phyloP scores from a whole-genome alignment of 2,113 vertebrate species.

The Entosphenus tridentatus region DNA sequence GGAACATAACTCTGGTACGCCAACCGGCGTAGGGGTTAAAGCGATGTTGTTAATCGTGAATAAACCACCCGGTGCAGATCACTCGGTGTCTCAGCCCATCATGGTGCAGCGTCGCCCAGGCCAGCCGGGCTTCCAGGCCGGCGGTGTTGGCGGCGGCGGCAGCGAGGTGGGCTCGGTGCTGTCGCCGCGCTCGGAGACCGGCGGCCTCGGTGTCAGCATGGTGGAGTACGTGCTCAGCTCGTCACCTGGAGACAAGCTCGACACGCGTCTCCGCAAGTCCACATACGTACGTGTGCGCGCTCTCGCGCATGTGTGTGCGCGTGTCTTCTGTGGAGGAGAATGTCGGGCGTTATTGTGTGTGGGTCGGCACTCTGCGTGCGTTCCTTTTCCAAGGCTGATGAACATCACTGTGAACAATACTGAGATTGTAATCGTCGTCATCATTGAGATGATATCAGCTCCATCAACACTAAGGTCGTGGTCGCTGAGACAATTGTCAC shows the following conservation, averaged over 20 bases:
- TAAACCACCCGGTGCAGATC: constrained; percentile 29
- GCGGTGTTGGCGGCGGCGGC: constrained; percentile 78
- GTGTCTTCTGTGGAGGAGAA: neutral
- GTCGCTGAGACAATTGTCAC: too few species aligned
- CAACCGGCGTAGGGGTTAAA: too few species aligned
- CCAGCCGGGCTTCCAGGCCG: constrained; percentile 86
- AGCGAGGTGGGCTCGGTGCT: constrained; percentile 80
- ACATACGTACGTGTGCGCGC: constrained; percentile 37
- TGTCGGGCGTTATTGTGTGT: too few species aligned
- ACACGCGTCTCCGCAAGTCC: constrained; percentile 77
- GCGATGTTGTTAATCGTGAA: too few species aligned
- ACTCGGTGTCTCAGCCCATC: constrained; percentile 95
- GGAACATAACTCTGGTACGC: too few species aligned
- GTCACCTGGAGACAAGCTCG: constrained; percentile 93
- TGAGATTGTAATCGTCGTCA: too few species aligned
- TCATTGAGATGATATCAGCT: too few species aligned
- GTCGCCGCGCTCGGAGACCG: constrained; percentile 88
- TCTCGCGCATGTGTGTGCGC: neutral
- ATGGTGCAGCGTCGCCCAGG: constrained; percentile 95
- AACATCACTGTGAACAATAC: too few species aligned
- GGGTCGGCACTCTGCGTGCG: too few species aligned
- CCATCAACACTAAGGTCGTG: too few species aligned
- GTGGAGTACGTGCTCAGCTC: constrained; percentile 98
- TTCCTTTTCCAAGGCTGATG: too few species aligned
- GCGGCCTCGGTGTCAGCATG: constrained; percentile 95